These are phyloP conservation scores for Molossus molossus DNA, from an alignment of 2,797 vertebrate species.

Conservation along the genomic window DNA sequence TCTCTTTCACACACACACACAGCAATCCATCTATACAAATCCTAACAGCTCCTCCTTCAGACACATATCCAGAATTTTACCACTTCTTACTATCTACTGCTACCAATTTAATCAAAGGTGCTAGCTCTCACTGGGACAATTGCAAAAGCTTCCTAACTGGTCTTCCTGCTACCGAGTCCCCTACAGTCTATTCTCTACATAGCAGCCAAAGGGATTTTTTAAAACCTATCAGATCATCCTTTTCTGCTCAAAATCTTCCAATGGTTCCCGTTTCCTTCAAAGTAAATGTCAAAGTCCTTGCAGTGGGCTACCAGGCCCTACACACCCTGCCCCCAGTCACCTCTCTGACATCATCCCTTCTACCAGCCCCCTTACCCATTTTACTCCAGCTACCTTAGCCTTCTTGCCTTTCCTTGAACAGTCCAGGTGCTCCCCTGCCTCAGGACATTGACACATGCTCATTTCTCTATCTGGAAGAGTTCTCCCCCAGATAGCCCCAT, in stretches of 20 bases:
- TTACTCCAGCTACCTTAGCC: not conserved
- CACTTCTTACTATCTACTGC: not conserved
- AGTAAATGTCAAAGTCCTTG: not conserved
- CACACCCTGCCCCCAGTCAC: not conserved
- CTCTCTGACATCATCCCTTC: not conserved
- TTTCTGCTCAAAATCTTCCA: not conserved
- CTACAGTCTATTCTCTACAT: not conserved
- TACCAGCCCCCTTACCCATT: not conserved
- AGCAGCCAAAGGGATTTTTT: not conserved
- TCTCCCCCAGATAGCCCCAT: not conserved
- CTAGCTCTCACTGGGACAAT: not conserved
- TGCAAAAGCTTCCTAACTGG: not conserved
- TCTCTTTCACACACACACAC: not conserved
- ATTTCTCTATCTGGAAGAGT: not conserved
- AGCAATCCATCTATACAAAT: not conserved
- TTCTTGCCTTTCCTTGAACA: conserved; percentile 31
- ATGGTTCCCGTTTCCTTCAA: not conserved
- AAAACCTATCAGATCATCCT: not conserved
- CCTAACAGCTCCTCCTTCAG: not conserved
- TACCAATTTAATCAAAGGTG: not conserved
- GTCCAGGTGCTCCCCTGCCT: not conserved
- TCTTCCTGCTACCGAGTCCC: not conserved
- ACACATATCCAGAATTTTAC: not conserved
- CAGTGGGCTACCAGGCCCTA: not conserved
- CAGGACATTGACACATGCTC: not conserved